These are phyloP conservation scores for Tiphia femorata DNA, from an alignment of 2,888 invertebrate genomes.

Conservation along the genomic window DNA sequence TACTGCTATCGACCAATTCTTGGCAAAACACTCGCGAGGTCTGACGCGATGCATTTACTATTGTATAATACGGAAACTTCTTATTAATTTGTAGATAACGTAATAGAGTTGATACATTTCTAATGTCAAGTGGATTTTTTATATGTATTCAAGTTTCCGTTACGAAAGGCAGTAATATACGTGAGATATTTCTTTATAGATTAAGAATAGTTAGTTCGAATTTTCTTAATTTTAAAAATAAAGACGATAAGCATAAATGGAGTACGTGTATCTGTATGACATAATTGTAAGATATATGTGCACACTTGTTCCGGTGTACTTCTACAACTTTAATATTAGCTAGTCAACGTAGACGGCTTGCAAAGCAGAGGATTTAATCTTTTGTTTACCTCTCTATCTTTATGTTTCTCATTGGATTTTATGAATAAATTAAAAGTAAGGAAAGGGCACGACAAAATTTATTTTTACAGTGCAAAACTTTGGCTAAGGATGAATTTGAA, in stretches of 20 bases:
- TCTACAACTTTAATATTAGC: conserved; percentile 55
- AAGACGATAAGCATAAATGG: conserved; percentile 16
- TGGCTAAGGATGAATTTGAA: no score
- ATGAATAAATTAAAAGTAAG: no score
- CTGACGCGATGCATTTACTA: no score
- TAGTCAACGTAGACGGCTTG: conserved; percentile 48
- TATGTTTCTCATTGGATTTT: no score
- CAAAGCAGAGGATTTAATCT: no score
- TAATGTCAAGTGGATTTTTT: conserved; percentile 9
- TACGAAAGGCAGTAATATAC: conserved; percentile 18
- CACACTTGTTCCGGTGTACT: conserved; percentile 21
- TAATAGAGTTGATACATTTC: conserved; percentile 11
- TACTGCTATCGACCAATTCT: no score
- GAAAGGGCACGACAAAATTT: no score
- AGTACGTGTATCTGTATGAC: no score
- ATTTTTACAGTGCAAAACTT: no score
- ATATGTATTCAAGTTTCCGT: conserved; percentile 17
- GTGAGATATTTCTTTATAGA: conserved; percentile 18
- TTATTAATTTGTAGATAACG: conserved; percentile 12
- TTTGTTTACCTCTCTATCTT: no score
- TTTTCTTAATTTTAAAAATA: conserved; percentile 20
- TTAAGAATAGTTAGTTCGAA: conserved; percentile 39
- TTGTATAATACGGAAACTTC: conserved; percentile 20
- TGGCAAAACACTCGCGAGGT: no score
- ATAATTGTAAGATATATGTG: no score